These are phyloP conservation scores for Pheucticus melanocephalus DNA, from an alignment of 2,113 vertebrate species.

Conservation along the genomic window DNA sequence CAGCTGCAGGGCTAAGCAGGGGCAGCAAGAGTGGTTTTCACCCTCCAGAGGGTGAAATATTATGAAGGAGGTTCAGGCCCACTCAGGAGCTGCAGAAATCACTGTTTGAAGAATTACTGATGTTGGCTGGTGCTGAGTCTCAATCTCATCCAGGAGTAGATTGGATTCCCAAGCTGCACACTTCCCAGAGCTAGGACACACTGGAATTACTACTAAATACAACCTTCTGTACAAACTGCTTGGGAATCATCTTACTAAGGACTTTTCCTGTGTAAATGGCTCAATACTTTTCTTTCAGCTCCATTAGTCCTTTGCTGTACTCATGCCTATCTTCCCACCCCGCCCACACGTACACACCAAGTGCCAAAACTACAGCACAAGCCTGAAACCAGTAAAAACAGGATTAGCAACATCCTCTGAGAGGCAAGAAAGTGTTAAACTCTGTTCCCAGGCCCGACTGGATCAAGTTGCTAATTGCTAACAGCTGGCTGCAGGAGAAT, in stretches of 20 bases:
- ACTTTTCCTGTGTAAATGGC: background rate
- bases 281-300: background rate
- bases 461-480: slow-evolving; percentile 65
- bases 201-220: background rate
- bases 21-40: background rate
- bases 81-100: background rate
- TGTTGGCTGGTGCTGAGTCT: background rate
- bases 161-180: background rate
- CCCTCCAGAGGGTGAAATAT: background rate
- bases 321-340: background rate
- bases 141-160: background rate
- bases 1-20: background rate
- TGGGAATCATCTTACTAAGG: background rate
- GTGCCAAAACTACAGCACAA: background rate
- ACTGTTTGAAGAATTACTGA: background rate
- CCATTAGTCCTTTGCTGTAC: background rate
- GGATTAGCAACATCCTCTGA: slow-evolving; percentile 41
- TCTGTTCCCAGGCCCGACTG: slow-evolving; percentile 23
- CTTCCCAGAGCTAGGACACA: background rate
- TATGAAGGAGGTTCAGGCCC: background rate
- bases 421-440: slow-evolving; percentile 61
- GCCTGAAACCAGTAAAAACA: background rate
- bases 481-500: slow-evolving; percentile 58
- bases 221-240: background rate
- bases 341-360: background rate